phyloP scores from a whole-genome alignment of 1,140 invertebrate genomes.

The Sminthurinus signatus region DNA sequence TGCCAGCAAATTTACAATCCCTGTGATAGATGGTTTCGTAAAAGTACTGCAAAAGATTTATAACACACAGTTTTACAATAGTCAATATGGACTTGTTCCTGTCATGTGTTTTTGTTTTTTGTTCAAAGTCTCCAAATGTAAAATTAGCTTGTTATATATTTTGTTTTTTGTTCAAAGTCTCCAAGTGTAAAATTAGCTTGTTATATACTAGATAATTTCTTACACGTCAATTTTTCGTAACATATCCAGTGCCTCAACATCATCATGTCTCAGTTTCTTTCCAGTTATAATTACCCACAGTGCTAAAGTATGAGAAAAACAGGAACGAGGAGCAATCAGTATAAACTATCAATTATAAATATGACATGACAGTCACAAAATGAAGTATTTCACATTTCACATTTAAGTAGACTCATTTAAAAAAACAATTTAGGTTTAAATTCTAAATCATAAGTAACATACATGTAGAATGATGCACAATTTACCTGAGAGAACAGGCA shows the following conservation, averaged over 20 bases:
- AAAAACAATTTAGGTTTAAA: too few species aligned
- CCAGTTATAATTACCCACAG: constrained; percentile 7
- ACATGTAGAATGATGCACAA: too few species aligned
- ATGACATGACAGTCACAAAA: too few species aligned
- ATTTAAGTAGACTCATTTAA: too few species aligned
- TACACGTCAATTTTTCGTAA: not conserved
- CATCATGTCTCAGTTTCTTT: constrained; percentile 1
- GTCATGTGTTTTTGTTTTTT: not conserved
- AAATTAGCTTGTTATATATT: not conserved
- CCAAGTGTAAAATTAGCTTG: not conserved
- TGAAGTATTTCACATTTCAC: too few species aligned
- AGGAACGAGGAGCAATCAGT: too few species aligned
- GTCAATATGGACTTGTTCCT: not conserved
- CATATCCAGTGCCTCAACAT: not conserved
- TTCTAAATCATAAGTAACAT: too few species aligned
- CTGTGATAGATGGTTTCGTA: not conserved
- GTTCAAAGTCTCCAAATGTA: not conserved
- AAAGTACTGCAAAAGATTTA: not conserved
- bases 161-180: not conserved
- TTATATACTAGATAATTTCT: not conserved
- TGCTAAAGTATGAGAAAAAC: too few species aligned
- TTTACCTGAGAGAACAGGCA: not conserved
- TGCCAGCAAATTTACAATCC: not conserved
- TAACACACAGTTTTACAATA: not conserved
- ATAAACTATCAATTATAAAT: too few species aligned